Base-by-base conservation (phyloP, 2,888 invertebrate species). In the Polymixis lichenea region DNA sequence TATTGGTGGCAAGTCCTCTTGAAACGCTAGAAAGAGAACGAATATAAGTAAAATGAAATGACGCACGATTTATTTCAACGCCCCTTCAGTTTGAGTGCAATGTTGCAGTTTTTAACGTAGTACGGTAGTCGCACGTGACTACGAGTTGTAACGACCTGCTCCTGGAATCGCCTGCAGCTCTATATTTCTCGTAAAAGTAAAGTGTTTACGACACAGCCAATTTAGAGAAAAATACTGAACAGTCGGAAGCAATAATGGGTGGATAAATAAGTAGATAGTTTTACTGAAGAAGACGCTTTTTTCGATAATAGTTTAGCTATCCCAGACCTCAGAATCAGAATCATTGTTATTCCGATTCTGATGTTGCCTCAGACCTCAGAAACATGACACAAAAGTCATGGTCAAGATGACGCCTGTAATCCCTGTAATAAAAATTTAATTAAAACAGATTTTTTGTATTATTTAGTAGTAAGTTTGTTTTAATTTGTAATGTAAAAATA, bases 51-150 rank as follows among this genome's bases (percentile, higher is more conserved):
- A 67, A 70, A 84, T 68, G 68, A 73, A 86, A 72, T 70, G 70
- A 76, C 55, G 43, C 58, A 13, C 65, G 66, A 85, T 75, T 80
- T 86, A 88, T 73, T 67, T 72, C 73, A 74, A 22, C 58, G 64
- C 51, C 28, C 53, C 72, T 70, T 72, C 64, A 66, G 75, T 76
- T 76, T 68, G 75, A 75, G 76, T 77, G 77, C 78, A 83, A 66
- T 76, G 87, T 81, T 88, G 86, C 78, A 84, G 78, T 84, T 86
- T 86, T 88, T 78, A 88, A 81, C 77, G 66, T 75, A 87, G 77
- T 78, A 70, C 65, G 65, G 70, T 71, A 32, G 58, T 25, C n/a
- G 84, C 61, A 81, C 88, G 86, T 86, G 88, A 81, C 85, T 86
- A 25, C 11, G 25, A 38, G 25, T 19, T 72, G 75, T 68, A 84